A percentile compares a stretch with the other conserved stretches of the same genome.
These are phyloP conservation scores for Saxidomus purpurata DNA, from an alignment of 1,140 invertebrate genomes.

Conservation along the genomic window DNA sequence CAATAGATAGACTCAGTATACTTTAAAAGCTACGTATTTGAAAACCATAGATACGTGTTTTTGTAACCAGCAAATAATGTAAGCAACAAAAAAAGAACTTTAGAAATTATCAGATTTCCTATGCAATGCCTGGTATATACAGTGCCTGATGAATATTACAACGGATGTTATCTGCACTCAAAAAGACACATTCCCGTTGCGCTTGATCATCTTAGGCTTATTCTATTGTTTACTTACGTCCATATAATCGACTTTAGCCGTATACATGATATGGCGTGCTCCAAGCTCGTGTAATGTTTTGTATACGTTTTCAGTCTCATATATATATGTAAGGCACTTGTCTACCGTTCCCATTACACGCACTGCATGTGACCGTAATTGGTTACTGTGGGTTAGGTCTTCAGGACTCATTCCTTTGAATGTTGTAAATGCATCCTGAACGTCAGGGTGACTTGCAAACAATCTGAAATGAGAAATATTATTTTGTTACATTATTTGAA, in stretches of 20 bases:
- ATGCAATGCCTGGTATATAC: no score
- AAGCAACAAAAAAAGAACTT: no score
- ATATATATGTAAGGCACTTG: conserved; percentile 88
- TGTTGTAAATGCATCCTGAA: conserved; percentile 89
- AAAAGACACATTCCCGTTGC: no score
- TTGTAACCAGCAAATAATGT: no score
- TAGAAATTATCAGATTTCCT: no score
- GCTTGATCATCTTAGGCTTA: no score
- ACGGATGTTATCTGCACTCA: no score
- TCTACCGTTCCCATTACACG: conserved; percentile 90
- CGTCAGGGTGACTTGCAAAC: conserved; percentile 89
- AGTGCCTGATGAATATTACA: no score
- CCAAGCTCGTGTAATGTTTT: conserved; percentile 88
- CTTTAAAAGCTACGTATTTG: no score
- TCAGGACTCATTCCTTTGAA: conserved; percentile 88
- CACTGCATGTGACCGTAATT: conserved; percentile 88
- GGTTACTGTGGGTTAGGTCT: conserved; percentile 87
- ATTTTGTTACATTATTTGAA: no score
- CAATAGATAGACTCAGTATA: no score
- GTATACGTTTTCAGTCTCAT: conserved; percentile 88
- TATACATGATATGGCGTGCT: conserved; percentile 88
- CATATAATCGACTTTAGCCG: conserved; percentile 88
- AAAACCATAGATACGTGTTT: no score
- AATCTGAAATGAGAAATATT: conserved; percentile 84
- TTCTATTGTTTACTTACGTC: conserved; percentile 88